These are phyloP conservation scores for Alentia gelatinosa DNA, from an alignment of 2,888 invertebrate species.

Conservation along the genomic window DNA sequence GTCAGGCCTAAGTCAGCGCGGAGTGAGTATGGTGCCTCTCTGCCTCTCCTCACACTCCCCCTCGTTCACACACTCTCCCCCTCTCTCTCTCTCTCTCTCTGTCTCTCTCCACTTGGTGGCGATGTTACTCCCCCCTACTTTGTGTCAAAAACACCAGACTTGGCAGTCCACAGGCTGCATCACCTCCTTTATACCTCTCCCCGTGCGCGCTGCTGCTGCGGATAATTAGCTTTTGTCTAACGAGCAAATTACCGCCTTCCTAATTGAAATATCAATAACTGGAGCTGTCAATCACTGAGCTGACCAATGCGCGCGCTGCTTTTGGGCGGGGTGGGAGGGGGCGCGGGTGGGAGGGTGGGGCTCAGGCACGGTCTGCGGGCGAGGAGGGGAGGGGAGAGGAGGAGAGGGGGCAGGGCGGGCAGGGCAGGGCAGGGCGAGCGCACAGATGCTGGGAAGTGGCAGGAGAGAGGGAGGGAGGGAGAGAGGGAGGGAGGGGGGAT, in stretches of 20 bases:
- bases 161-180: neutral
- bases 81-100: neutral
- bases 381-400: neutral
- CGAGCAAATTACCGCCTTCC: constrained; percentile 58
- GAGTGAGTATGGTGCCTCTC: no score
- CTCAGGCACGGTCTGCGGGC: neutral
- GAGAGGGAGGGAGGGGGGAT: neutral
- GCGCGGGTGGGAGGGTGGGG: neutral
- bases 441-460: neutral
- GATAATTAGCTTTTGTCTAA: constrained; percentile 57
- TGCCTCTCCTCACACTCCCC: neutral
- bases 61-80: neutral
- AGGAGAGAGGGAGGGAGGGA: neutral
- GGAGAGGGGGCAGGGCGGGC: neutral
- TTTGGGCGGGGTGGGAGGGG: neutral
- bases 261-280: constrained; percentile 59
- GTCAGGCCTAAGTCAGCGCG: no score
- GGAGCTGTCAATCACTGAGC: constrained; percentile 56
- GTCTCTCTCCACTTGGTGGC: no score
- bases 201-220: neutral
- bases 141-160: neutral
- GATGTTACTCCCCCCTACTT: neutral
- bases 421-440: neutral
- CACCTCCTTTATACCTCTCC: neutral
- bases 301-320: constrained; percentile 27